Percentiles rank a stretch among this genome's conserved stretches.
These are phyloP conservation scores for Aepyceros melampus DNA, from an alignment of 2,113 vertebrate genomes.

Conservation along the genomic window DNA sequence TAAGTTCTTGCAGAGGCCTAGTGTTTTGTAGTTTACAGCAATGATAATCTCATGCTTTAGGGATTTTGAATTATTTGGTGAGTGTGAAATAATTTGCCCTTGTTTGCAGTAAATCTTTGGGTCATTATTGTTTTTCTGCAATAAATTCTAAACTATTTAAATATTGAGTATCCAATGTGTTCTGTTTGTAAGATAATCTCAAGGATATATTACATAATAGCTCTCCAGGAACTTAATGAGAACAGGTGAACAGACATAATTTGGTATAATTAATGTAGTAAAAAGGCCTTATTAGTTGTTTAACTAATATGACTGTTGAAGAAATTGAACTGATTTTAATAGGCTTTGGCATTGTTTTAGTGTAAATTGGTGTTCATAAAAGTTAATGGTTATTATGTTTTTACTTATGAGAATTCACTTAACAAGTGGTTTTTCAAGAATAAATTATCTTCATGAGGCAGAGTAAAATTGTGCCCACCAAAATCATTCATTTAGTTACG, in stretches of 20 bases:
- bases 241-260: neutral
- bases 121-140: neutral
- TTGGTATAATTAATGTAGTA: slow-evolving; percentile 24
- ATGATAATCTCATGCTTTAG: neutral
- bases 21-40: neutral
- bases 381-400: slow-evolving; percentile 33
- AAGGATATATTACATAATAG: neutral
- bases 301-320: slow-evolving; percentile 15
- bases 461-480: neutral
- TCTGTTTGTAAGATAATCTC: slow-evolving; percentile 13
- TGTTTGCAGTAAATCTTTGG: neutral
- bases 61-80: neutral
- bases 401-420: slow-evolving; percentile 28
- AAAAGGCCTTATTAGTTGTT: neutral
- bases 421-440: slow-evolving; percentile 7
- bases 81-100: neutral
- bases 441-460: neutral
- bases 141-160: neutral
- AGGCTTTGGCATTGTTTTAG: neutral
- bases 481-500: slow-evolving; percentile 42
- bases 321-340: neutral
- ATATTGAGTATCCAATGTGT: neutral
- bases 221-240: neutral
- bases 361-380: neutral
- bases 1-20: neutral